These are phyloP conservation scores for Microplitis deprimator DNA, from an alignment of 2,888 invertebrate genomes.

Conservation along the genomic window DNA sequence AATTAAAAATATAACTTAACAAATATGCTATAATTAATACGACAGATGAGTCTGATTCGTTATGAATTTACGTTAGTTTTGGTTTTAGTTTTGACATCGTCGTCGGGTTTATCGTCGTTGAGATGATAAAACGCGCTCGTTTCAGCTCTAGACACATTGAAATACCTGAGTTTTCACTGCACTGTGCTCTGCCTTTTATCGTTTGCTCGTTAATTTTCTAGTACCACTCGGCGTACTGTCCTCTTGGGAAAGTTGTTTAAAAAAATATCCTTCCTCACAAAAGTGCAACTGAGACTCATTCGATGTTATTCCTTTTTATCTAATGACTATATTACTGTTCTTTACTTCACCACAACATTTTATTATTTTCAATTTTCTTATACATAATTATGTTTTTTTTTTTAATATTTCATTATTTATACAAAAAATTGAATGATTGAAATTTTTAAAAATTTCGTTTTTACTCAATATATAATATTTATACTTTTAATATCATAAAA, in stretches of 20 bases:
- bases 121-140: constrained; percentile 26
- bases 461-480: no score
- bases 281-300: constrained; percentile 2
- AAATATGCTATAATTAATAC: background rate
- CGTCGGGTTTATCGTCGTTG: constrained; percentile 12
- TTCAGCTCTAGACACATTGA: constrained; percentile 7
- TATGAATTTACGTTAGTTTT: constrained; percentile 27
- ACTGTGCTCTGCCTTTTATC: constrained; percentile 43
- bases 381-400: background rate
- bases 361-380: background rate
- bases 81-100: background rate
- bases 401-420: no score
- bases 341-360: background rate
- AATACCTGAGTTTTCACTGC: constrained; percentile 7
- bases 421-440: no score
- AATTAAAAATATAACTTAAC: background rate
- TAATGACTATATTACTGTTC: background rate
- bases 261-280: background rate
- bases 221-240: constrained; percentile 38
- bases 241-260: constrained; percentile 29
- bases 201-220: constrained; percentile 50
- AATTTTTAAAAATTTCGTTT: no score
- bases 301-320: background rate
- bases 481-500: no score
- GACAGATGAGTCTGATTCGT: constrained; percentile 11